These are phyloP conservation scores for Troilus luridus DNA, from an alignment of 2,888 invertebrate species.

Conservation along the genomic window DNA sequence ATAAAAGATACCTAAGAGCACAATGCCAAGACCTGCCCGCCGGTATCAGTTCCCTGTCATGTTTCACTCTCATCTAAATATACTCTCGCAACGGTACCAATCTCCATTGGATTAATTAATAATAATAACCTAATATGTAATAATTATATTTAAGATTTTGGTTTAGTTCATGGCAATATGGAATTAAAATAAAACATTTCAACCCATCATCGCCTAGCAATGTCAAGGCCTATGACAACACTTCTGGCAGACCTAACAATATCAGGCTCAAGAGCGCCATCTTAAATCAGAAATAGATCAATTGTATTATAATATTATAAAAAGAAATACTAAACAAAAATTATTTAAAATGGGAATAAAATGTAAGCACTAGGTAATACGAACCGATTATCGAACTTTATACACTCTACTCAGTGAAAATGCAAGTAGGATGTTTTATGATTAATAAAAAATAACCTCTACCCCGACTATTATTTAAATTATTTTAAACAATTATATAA, in stretches of 20 bases:
- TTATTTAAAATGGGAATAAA: not conserved
- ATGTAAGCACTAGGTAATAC: too few relatives aligned
- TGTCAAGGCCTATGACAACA: not conserved
- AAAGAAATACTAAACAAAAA: not conserved
- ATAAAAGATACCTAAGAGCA: conserved; percentile 29
- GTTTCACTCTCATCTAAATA: not conserved
- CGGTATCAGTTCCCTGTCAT: conserved; percentile 14
- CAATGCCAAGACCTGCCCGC: conserved; percentile 13
- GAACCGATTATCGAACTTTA: too few relatives aligned
- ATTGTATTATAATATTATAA: too few relatives aligned
- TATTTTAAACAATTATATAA: too few relatives aligned
- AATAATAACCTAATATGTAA: not conserved
- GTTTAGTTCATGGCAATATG: not conserved
- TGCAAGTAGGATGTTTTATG: too few relatives aligned
- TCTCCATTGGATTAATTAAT: not conserved
- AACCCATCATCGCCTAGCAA: not conserved
- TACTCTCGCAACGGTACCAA: not conserved
- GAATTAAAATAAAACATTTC: not conserved
- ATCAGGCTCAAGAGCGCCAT: not conserved
- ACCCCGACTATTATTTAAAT: too few relatives aligned
- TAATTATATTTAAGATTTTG: too few relatives aligned
- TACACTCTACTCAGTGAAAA: too few relatives aligned
- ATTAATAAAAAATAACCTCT: too few relatives aligned
- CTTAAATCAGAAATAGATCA: too few relatives aligned
- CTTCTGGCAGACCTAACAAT: not conserved